Evolutionary conservation across 2,113 vertebrate species (phyloP).

Genomic region (Elachura formosa): DNA sequence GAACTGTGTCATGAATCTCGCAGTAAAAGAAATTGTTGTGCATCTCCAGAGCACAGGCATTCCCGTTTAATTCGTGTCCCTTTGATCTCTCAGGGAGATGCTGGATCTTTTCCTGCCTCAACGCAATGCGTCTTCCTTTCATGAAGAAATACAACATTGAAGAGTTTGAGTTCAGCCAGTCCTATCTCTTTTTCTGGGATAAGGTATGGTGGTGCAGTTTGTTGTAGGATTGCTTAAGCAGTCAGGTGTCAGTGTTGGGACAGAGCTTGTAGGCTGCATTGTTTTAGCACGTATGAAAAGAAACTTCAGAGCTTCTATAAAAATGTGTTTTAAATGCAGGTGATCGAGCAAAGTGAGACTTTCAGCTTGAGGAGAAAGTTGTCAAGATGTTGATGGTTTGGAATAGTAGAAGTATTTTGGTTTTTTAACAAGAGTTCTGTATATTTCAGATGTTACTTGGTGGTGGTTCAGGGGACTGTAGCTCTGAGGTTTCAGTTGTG

Average conservation of each 20-base stretch:
- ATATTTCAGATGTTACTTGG: accelerated
- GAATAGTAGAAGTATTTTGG: neutral
- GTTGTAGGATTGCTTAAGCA: neutral
- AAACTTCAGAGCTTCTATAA: neutral
- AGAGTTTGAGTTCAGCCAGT: constrained; percentile 98
- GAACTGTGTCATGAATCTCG: neutral
- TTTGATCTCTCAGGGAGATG: constrained; percentile 84
- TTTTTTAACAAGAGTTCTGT: too few relatives aligned
- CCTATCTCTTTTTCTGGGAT: constrained; percentile 98
- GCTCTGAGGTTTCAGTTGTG: neutral
- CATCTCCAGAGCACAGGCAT: neutral
- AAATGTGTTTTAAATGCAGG: neutral
- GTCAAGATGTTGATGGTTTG: neutral
- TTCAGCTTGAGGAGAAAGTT: neutral
- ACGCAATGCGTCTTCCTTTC: constrained; percentile 95
- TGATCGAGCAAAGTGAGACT: neutral
- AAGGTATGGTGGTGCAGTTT: constrained; percentile 76
- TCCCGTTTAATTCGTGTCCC: neutral
- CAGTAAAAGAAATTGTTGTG: neutral
- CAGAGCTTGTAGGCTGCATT: neutral
- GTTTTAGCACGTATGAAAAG: accelerated
- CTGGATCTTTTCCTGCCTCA: constrained; percentile 99
- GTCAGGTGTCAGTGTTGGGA: neutral
- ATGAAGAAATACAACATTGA: constrained; percentile 97
- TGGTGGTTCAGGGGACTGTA: neutral